Evolutionary conservation across 2,797 vertebrate genomes (phyloP), one percentile per base, ranked within the genome.

Genomic region (Galago senegalensis): DNA sequence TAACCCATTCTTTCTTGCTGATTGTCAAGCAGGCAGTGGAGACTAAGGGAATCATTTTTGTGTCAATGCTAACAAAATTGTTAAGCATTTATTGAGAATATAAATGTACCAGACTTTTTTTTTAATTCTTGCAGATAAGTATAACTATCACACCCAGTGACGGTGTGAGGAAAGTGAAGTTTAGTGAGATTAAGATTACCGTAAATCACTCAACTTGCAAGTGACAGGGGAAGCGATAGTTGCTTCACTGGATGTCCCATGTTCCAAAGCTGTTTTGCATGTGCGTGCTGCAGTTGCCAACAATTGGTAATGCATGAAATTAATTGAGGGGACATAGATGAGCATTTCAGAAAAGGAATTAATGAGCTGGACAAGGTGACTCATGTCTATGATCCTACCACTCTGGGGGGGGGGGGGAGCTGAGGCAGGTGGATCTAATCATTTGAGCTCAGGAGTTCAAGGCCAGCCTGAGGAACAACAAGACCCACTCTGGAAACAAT

Each of bases 271-370:
- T 67, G 37, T 40, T 79, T 70, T 61, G 72, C 53, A 75, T 34
- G 2, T 27, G 63, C 1, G 1, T 61, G 17, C 5, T 76, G 25
- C 3, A 17, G 2, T 20, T 7, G 2, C 12, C 31, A n/a, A 23
- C 18, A 79, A 14, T 10, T 73, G 3, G 5, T 61, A 40, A 56
- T 21, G 7, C 11, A 25, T 43, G 20, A 69, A 72, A 46, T 79
- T 10, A 20, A 61, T 49, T 72, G 63, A 82, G 7, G 8, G 37
- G 14, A 88, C 11, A 9, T 73, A 63, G 4, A 82, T 11, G 16
- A 95, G 27, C 23, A 23, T 87, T 79, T 80, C 43, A 63, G 10
- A 49, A 80, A 58, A 82, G 21, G 13, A 79, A 63, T 46, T 43
- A 4, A 5, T 53, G 49, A 53, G 49, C 49, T 53, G 49, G 49